Conservation (phyloP, 64 coral and sea anemone species). For the Astreopora myriophthalma region DNA sequence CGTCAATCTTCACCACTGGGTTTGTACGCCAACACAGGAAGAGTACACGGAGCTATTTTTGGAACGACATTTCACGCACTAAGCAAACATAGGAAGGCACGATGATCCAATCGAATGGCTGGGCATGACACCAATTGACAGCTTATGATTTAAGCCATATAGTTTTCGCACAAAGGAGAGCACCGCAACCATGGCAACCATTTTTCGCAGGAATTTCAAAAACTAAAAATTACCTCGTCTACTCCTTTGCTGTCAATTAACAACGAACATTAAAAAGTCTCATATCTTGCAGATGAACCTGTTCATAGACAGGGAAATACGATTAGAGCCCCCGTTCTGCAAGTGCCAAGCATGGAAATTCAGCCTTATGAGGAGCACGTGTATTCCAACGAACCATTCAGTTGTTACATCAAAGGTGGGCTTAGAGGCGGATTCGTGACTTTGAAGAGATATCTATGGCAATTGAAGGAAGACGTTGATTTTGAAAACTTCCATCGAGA, state of each 20-base stretch:
- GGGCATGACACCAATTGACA: too few species aligned
- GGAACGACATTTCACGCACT: too few species aligned
- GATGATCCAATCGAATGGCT: too few species aligned
- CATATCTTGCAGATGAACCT: not conserved
- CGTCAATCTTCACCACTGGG: too few species aligned
- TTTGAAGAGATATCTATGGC: conserved; percentile 73
- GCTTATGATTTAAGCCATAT: too few species aligned
- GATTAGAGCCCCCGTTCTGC: conserved; percentile 50
- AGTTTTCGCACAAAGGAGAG: too few species aligned
- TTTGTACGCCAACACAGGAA: too few species aligned
- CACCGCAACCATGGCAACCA: too few species aligned
- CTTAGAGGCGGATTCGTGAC: conserved; percentile 35
- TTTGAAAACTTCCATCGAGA: conserved; percentile 63
- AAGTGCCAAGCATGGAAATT: conserved; percentile 42
- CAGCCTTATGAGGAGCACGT: conserved; percentile 44
- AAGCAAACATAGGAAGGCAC: too few species aligned
- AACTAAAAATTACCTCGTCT: too few species aligned
- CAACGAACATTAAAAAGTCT: not conserved
- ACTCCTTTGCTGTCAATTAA: not conserved
- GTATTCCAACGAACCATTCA: conserved; percentile 43
- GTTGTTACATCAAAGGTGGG: conserved; percentile 66
- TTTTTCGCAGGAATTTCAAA: too few species aligned
- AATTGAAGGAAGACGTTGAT: conserved; percentile 14
- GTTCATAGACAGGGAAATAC: not conserved
- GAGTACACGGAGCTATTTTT: too few species aligned